These are phyloP conservation scores for Perca schrenkii DNA, from an alignment of 2,113 vertebrate genomes.

Conservation along the genomic window DNA sequence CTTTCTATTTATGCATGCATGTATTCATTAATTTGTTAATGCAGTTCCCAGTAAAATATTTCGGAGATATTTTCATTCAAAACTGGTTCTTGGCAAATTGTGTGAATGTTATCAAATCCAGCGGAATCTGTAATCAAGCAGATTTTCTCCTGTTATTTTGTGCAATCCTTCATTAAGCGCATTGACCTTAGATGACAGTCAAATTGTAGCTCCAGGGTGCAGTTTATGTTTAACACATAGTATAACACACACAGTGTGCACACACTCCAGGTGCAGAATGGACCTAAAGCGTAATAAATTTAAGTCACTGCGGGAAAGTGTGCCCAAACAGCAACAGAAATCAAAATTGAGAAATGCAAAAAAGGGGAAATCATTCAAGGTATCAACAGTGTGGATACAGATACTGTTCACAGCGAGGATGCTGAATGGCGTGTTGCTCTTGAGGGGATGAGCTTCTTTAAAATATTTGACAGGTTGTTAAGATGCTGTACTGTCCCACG, in stretches of 20 bases:
- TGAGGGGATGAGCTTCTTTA: constrained; percentile 23
- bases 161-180: neutral
- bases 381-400: neutral
- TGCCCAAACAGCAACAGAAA: constrained; percentile 1
- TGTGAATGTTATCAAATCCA: neutral
- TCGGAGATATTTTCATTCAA: neutral
- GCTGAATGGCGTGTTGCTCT: neutral
- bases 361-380: neutral
- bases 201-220: neutral
- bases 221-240: neutral
- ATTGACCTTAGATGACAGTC: neutral
- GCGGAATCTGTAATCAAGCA: neutral
- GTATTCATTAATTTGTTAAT: neutral
- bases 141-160: neutral
- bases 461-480: constrained; percentile 20
- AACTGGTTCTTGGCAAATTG: neutral
- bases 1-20: neutral
- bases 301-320: neutral
- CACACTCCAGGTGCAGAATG: neutral
- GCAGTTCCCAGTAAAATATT: neutral
- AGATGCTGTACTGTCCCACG: neutral
- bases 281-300: neutral
- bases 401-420: neutral
- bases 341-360: neutral
- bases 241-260: neutral